Evolutionary conservation across 1,140 invertebrate genomes (phyloP).

Genomic region (Drosophila nigrodunni): DNA sequence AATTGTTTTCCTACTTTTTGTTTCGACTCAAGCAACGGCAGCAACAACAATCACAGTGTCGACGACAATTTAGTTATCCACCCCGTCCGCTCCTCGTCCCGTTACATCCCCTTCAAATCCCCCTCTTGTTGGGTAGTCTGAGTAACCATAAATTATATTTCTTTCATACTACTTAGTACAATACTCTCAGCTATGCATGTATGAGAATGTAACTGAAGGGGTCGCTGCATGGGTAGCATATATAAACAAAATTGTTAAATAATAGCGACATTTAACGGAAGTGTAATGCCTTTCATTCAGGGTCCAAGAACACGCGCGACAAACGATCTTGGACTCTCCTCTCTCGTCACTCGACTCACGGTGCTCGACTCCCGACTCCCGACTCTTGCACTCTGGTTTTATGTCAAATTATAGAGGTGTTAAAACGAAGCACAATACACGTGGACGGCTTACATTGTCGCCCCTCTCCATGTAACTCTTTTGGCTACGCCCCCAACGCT

Average conservation of each 20-base stretch:
- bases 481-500: slow-evolving; percentile 23
- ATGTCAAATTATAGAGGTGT: slow-evolving; percentile 72
- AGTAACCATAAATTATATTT: slow-evolving; percentile 79
- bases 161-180: slow-evolving; percentile 26
- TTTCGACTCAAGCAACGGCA: slow-evolving; percentile 40
- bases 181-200: background rate
- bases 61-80: slow-evolving; percentile 70
- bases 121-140: slow-evolving; percentile 44
- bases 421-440: slow-evolving; percentile 42
- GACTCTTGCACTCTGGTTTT: slow-evolving; percentile 35
- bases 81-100: background rate
- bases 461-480: background rate
- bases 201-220: slow-evolving; percentile 12
- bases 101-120: too few relatives aligned
- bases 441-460: background rate
- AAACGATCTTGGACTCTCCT: slow-evolving; percentile 58
- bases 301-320: slow-evolving; percentile 63
- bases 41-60: slow-evolving; percentile 24
- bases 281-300: slow-evolving; percentile 70
- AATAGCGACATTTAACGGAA: slow-evolving; percentile 81
- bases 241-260: slow-evolving; percentile 81
- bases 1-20: slow-evolving; percentile 80
- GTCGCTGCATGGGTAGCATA: slow-evolving; percentile 49
- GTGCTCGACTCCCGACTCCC: slow-evolving; percentile 19
- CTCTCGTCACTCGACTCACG: slow-evolving; percentile 39